phyloP scores from a whole-genome alignment of 2,888 invertebrate species.

The Scaptomyza caliginosa region DNA sequence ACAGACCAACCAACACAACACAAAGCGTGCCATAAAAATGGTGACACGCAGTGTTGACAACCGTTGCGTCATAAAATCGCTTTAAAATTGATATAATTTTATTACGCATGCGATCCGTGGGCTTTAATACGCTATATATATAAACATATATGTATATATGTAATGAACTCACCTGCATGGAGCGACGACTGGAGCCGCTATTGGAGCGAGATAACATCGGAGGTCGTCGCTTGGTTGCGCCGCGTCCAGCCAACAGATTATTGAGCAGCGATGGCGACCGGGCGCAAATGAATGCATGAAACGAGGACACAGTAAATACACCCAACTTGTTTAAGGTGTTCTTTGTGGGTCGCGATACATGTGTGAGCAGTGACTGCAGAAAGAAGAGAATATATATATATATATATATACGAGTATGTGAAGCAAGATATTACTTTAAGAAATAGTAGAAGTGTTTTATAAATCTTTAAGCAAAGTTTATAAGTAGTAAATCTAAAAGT shows the following conservation, averaged over 20 bases:
- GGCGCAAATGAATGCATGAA: slow-evolving; percentile 98
- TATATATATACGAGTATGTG: neutral
- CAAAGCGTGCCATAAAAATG: slow-evolving; percentile 44
- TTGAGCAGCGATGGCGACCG: slow-evolving; percentile 96
- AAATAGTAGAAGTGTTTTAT: neutral
- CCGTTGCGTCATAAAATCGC: slow-evolving; percentile 51
- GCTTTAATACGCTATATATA: neutral
- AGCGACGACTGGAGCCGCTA: slow-evolving; percentile 93
- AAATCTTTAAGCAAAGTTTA: neutral
- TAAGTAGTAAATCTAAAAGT: neutral
- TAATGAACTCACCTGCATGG: slow-evolving; percentile 88
- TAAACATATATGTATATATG: neutral
- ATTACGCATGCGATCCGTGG: slow-evolving; percentile 63
- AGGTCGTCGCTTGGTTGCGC: slow-evolving; percentile 94
- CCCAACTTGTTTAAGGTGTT: slow-evolving; percentile 97
- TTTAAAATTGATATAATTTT: slow-evolving; percentile 72
- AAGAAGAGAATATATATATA: slow-evolving; percentile 41
- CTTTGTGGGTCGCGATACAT: slow-evolving; percentile 97
- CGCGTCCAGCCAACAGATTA: slow-evolving; percentile 94
- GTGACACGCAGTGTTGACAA: slow-evolving; percentile 28
- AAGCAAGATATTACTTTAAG: neutral
- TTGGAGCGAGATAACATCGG: slow-evolving; percentile 96
- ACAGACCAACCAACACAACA: neutral
- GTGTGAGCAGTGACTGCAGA: slow-evolving; percentile 95
- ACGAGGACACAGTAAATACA: slow-evolving; percentile 98